Conservation (phyloP, 2,797 vertebrate species). For the Phalloptychus januarius region DNA sequence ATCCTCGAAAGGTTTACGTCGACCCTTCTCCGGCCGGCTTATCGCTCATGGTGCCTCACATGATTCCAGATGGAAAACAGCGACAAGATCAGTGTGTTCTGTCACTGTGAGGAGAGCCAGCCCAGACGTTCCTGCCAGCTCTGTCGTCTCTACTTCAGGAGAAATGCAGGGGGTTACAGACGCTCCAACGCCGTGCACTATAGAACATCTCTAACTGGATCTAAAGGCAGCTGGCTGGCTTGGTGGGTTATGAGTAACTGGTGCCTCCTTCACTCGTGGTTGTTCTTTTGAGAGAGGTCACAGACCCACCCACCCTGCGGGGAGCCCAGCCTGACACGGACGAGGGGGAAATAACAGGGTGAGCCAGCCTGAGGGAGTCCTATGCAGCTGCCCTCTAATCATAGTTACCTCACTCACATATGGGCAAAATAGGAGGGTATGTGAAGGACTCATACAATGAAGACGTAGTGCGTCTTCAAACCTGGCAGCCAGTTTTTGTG, state of each 20-base stretch:
- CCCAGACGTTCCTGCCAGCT: not conserved
- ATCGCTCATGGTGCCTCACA: slow-evolving; percentile 32
- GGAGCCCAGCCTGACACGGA: slow-evolving; percentile 43
- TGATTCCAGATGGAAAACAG: slow-evolving; percentile 28
- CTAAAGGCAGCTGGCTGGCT: slow-evolving; percentile 1
- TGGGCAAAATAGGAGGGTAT: slow-evolving; percentile 26
- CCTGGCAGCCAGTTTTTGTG: not conserved
- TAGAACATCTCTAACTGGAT: slow-evolving; percentile 24
- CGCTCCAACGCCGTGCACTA: slow-evolving; percentile 20
- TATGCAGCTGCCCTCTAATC: slow-evolving; percentile 72
- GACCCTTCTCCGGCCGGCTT: slow-evolving; percentile 10
- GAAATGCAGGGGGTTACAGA: slow-evolving; percentile 21
- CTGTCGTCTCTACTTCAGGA: slow-evolving; percentile 23
- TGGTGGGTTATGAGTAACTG: slow-evolving; percentile 33
- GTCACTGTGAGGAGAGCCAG: slow-evolving; percentile 21
- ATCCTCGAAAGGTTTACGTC: slow-evolving; percentile 13
- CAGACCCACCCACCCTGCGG: slow-evolving; percentile 66
- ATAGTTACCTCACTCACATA: slow-evolving; percentile 53
- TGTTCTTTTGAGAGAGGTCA: slow-evolving; percentile 66
- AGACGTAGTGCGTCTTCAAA: not conserved
- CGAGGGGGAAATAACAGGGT: slow-evolving; percentile 74
- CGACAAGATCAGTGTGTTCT: slow-evolving; percentile 17
- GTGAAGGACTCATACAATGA: slow-evolving; percentile 21
- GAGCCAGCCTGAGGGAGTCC: slow-evolving; percentile 34
- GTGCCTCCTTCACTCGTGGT: slow-evolving; percentile 62